Percentiles rank a stretch among this genome's conserved stretches.
Evolutionary conservation across 2,113 vertebrate genomes (phyloP).

Genomic region (Aleadryas rufinucha): DNA sequence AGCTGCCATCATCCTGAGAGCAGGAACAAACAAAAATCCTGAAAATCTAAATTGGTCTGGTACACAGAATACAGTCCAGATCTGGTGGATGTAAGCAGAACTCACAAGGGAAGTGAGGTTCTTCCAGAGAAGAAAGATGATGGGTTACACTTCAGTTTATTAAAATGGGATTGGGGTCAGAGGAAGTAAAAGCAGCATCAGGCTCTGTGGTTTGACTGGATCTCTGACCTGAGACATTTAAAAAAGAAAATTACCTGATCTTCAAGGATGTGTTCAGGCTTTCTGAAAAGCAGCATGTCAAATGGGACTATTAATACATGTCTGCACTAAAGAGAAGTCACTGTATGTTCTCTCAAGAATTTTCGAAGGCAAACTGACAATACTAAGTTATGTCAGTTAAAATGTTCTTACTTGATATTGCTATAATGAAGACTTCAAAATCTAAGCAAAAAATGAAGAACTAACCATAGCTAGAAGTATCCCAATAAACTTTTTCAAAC

Average conservation of each 20-base stretch:
- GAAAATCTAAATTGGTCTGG: background rate
- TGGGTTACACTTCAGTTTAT: slow-evolving; percentile 37
- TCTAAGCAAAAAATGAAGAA: background rate
- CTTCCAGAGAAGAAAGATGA: slow-evolving; percentile 4
- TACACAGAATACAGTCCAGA: background rate
- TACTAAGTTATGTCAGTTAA: background rate
- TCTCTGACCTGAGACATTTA: background rate
- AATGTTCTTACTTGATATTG: background rate
- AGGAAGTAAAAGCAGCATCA: background rate
- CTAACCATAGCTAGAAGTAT: slow-evolving; percentile 4
- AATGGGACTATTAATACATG: background rate
- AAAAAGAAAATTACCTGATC: background rate
- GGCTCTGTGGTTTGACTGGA: background rate
- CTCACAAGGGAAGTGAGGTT: background rate
- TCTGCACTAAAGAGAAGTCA: background rate
- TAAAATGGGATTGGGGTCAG: background rate
- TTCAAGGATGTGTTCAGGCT: background rate
- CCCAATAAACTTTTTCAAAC: slow-evolving; percentile 22
- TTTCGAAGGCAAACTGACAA: background rate
- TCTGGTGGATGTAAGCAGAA: background rate
- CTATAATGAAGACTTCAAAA: background rate
- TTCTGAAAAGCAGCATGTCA: background rate
- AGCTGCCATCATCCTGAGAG: background rate
- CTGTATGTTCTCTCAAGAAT: background rate
- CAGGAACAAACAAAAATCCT: background rate